Evolutionary conservation across 2,113 vertebrate species (phyloP).

Genomic region (Channa maculata): DNA sequence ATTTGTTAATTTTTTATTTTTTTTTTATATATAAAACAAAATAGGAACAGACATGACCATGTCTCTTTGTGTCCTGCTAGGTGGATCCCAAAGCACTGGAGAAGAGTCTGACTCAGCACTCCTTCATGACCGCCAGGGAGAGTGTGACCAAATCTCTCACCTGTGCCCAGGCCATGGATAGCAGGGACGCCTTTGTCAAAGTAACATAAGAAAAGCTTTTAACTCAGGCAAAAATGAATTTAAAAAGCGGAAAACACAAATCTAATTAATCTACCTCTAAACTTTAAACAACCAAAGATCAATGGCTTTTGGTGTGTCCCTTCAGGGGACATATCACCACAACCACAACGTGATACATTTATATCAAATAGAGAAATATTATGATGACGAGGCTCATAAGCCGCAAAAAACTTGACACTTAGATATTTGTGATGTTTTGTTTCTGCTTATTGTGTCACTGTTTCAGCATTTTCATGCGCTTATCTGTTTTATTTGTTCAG

Average conservation of each 20-base stretch:
- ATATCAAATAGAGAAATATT: too few relatives aligned
- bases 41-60: not conserved
- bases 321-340: too few relatives aligned
- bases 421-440: not conserved
- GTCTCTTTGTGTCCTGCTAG: conserved; percentile 69
- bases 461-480: not conserved
- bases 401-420: not conserved
- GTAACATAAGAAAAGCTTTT: conserved; percentile 69
- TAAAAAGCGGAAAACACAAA: too few relatives aligned
- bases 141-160: conserved; percentile 88
- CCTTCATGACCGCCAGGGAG: conserved; percentile 90
- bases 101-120: conserved; percentile 87
- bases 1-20: not conserved
- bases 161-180: conserved; percentile 86
- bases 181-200: conserved; percentile 94
- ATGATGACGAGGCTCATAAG: too few relatives aligned
- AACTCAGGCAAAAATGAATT: too few relatives aligned
- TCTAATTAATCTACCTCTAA: too few relatives aligned
- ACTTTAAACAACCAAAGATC: too few relatives aligned
- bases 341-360: too few relatives aligned
- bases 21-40: not conserved
- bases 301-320: too few relatives aligned
- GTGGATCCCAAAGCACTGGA: conserved; percentile 86
- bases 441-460: not conserved
- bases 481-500: conserved; percentile 73